Evolutionary conservation across 2,888 invertebrate species (phyloP).

Genomic region (Pristionchus maxplancki): DNA sequence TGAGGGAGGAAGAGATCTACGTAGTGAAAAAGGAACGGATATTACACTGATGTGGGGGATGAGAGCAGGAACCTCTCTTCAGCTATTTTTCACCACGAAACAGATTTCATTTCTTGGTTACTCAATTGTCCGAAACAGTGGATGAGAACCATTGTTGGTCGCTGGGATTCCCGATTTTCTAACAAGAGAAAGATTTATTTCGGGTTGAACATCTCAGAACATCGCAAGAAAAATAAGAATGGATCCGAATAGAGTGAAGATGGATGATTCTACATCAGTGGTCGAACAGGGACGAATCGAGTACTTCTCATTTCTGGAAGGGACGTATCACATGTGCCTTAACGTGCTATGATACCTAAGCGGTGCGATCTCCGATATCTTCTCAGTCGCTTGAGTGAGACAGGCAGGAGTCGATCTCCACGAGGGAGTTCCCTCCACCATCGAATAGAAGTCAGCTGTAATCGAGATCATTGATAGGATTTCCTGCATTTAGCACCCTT

Average conservation of each 20-base stretch:
- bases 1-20: too few relatives aligned
- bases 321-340: neutral
- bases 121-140: too few relatives aligned
- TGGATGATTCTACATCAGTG: neutral
- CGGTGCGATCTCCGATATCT: neutral
- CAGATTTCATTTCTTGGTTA: too few relatives aligned
- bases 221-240: neutral
- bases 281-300: neutral
- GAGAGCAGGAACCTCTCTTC: too few relatives aligned
- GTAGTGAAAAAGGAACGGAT: too few relatives aligned
- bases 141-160: too few relatives aligned
- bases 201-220: neutral
- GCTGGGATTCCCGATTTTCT: too few relatives aligned
- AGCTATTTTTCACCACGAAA: too few relatives aligned
- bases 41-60: too few relatives aligned
- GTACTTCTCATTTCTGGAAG: neutral
- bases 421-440: slow-evolving; percentile 20
- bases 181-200: neutral
- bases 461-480: neutral
- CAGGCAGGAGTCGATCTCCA: slow-evolving; percentile 24
- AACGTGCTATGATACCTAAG: neutral
- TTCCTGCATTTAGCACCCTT: neutral
- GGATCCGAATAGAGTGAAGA: neutral
- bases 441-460: slow-evolving; percentile 33
- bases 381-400: neutral